phyloP scores from a whole-genome alignment of 2,113 vertebrate species.

The Budorcas taxicolor region DNA sequence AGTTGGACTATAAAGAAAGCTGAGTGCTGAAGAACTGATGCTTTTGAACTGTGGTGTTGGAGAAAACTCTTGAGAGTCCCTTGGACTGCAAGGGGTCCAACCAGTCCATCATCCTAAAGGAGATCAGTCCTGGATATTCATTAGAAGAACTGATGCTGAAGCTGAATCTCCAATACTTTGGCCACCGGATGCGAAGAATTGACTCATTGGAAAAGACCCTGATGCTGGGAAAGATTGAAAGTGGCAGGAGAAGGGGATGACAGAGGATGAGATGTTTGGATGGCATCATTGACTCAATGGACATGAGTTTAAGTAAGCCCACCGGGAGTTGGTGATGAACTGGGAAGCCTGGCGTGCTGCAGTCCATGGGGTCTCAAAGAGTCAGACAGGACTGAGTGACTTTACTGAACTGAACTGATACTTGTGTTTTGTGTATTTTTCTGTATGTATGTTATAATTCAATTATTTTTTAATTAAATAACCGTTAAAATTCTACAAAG shows the following conservation, averaged over 20 bases:
- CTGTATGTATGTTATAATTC: neutral
- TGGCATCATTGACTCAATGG: neutral
- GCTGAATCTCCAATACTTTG: neutral
- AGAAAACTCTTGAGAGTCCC: neutral
- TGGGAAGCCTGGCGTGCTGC: accelerated
- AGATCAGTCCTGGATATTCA: neutral
- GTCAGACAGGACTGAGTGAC: accelerated
- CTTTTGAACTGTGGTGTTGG: neutral
- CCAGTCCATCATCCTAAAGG: neutral
- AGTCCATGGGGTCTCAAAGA: neutral
- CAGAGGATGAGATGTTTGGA: neutral
- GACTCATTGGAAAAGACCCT: neutral
- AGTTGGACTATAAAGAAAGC: neutral
- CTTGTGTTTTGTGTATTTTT: neutral
- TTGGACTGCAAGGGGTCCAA: neutral
- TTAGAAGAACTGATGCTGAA: neutral
- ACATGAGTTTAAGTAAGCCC: neutral
- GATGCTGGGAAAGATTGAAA: neutral
- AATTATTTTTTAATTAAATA: neutral
- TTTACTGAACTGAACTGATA: neutral
- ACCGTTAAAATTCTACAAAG: neutral
- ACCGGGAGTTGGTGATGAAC: neutral
- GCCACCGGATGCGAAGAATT: accelerated
- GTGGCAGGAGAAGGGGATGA: neutral
- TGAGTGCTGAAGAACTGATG: neutral